Evolutionary conservation across 1,140 invertebrate genomes (phyloP), one percentile per base, ranked within the genome.

Genomic region (Drosophila virilis): DNA sequence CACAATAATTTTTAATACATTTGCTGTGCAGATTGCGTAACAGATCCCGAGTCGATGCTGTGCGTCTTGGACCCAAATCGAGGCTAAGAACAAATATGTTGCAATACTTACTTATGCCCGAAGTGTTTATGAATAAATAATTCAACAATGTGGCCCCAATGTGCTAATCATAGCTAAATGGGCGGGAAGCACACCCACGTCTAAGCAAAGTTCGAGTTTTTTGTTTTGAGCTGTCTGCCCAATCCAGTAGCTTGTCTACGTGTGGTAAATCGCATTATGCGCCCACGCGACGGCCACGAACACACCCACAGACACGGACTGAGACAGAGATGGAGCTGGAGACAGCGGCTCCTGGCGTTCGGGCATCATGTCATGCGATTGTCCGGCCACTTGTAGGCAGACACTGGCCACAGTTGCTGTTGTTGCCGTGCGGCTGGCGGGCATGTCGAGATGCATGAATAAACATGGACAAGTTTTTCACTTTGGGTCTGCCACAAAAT

Each of bases 401-500:
- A 12, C 64, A 59, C 40, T 22, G 51, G 42, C 15, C 52, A 32
- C 61, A 69, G 46, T 28, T 51, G 59, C 32, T 68, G 46, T 28
- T 73, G n/a, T 45, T 59, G 28, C 10, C 58, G 71, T 10, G 46
- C 52, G 64, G 37, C 60, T 74, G 69, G 48, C 72, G 77, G 77
- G 71, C 82, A 80, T 85, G 82, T 82, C 83, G 77, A 88, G 78
- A 77, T 86, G 83, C 40, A 73, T 73, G 64, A 86, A 86, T 86
- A 84, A 78, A 70, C 82, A 88, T 86, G 83, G 68, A 79, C 75
- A 86, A 86, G 82, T 88, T 86, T 76, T 83, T 75, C 84, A 86
- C 79, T 88, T 77, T 66, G 8, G 71, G 38, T 33, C 52, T 28
- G 62, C 51, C 42, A 46, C 43, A 45, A 42, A 45, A 61, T 13